Conservation (phyloP, 2,888 invertebrate species). For the Gryllus longicercus region DNA sequence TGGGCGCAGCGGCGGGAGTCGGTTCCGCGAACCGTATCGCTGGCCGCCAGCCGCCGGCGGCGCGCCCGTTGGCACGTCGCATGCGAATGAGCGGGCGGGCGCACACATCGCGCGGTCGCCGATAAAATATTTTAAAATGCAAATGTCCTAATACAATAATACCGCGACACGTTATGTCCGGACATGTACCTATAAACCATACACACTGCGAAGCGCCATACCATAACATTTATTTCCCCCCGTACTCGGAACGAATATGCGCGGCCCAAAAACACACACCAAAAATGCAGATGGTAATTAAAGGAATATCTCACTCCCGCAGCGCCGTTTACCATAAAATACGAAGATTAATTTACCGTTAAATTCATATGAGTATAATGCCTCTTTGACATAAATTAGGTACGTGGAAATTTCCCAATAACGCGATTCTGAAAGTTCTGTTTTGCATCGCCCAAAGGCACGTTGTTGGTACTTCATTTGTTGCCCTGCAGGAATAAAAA, state of each 20-base stretch:
- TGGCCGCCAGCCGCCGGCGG: too few species aligned
- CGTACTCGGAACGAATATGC: background rate
- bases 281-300: constrained; percentile 9
- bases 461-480: too few species aligned
- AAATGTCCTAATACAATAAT: background rate
- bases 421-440: too few species aligned
- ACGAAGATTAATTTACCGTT: background rate
- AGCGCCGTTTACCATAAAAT: background rate
- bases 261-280: background rate
- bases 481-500: too few species aligned
- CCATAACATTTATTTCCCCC: background rate
- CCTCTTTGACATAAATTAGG: constrained; percentile 6
- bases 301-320: background rate
- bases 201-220: background rate
- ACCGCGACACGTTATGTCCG: background rate
- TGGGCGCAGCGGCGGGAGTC: too few species aligned
- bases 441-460: too few species aligned
- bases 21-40: too few species aligned
- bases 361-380: background rate
- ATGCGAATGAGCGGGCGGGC: too few species aligned
- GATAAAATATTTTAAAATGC: background rate
- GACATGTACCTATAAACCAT: background rate
- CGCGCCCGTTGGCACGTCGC: too few species aligned
- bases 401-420: background rate
- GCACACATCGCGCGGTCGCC: background rate